phyloP scores from a whole-genome alignment of 2,797 vertebrate genomes.

The Podarcis siculus region DNA sequence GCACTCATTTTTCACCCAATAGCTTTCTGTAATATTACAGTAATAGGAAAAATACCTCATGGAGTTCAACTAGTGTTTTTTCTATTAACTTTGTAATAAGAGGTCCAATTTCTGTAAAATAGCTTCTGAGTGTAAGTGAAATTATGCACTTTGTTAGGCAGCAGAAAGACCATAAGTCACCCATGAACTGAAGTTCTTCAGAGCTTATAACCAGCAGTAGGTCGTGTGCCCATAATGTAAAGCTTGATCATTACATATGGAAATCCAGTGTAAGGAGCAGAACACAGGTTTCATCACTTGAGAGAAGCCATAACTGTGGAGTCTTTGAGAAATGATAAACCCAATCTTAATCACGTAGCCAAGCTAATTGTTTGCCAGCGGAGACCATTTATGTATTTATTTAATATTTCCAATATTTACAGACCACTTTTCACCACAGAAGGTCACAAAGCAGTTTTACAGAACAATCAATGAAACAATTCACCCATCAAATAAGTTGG shows the following conservation, averaged over 20 bases:
- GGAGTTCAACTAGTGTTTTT: conserved; percentile 65
- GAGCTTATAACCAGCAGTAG: conserved; percentile 24
- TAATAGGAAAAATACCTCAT: conserved; percentile 58
- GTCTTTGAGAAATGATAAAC: neutral
- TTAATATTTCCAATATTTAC: no score
- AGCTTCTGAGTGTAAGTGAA: conserved; percentile 49
- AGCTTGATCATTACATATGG: neutral
- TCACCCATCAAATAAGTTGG: no score
- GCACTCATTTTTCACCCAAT: conserved; percentile 65
- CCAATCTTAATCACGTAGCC: neutral
- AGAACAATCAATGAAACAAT: no score
- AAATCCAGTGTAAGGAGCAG: neutral
- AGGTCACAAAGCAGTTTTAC: no score
- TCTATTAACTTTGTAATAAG: conserved; percentile 72
- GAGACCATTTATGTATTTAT: no score
- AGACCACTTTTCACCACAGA: no score
- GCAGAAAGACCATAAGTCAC: conserved; percentile 29
- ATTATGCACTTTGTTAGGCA: conserved; percentile 55
- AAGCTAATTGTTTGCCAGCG: no score
- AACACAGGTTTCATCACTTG: neutral
- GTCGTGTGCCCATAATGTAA: conserved; percentile 20
- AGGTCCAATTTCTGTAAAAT: conserved; percentile 66
- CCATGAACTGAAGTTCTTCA: conserved; percentile 34
- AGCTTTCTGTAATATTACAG: conserved; percentile 56
- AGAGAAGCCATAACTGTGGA: neutral